phyloP scores from a whole-genome alignment of 2,113 vertebrate species.

The Theristicus caerulescens region DNA sequence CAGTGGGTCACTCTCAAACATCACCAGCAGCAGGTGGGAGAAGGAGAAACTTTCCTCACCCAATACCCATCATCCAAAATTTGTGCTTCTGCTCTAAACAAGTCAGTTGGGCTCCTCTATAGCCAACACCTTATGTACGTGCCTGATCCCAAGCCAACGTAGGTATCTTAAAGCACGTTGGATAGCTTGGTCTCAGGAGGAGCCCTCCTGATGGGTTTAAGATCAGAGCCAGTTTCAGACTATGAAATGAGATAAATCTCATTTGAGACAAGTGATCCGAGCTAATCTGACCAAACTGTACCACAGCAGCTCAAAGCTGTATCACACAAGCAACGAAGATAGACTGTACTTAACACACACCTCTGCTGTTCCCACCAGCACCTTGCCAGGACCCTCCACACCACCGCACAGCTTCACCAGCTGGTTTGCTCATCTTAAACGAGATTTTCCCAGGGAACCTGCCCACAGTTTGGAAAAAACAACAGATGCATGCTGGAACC shows the following conservation, averaged over 20 bases:
- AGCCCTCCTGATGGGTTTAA: neutral
- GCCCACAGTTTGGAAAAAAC: neutral
- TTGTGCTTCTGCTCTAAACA: neutral
- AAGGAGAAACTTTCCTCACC: neutral
- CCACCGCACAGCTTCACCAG: neutral
- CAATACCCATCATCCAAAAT: neutral
- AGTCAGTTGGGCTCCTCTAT: neutral
- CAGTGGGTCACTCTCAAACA: neutral
- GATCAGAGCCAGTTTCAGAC: neutral
- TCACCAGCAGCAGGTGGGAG: neutral
- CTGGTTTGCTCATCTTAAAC: neutral
- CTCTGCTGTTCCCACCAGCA: neutral
- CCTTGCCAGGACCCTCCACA: neutral
- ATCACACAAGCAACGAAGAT: neutral
- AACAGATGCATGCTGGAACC: neutral
- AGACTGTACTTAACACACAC: too few species aligned
- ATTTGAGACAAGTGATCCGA: neutral
- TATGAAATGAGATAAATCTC: neutral
- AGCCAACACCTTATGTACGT: neutral
- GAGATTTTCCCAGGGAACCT: neutral
- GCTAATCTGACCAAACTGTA: neutral
- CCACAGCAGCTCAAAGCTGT: fast-evolving
- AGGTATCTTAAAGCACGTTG: neutral
- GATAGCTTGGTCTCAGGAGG: neutral
- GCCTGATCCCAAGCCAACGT: neutral